These are phyloP conservation scores for Prorops nasuta DNA, from an alignment of 1,140 invertebrate genomes.

Conservation along the genomic window DNA sequence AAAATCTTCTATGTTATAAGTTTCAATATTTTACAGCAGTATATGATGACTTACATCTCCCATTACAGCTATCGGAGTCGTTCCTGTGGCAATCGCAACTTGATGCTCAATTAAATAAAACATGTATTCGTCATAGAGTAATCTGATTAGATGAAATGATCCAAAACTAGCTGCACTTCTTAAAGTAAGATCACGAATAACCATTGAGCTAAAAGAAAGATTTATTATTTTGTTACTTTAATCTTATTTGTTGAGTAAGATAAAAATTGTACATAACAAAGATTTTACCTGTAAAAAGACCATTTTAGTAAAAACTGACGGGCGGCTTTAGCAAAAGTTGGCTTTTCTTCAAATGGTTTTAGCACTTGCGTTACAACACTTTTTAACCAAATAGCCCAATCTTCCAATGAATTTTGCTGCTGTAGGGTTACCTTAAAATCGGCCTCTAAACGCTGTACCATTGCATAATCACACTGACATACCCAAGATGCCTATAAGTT, in stretches of 20 bases:
- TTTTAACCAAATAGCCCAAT: conserved; percentile 97
- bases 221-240: conserved; percentile 2
- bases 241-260: not conserved
- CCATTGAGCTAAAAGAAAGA: conserved; percentile 78
- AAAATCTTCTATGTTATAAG: not conserved
- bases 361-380: conserved; percentile 84
- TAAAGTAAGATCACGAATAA: conserved; percentile 91
- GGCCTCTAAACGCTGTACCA: conserved; percentile 84
- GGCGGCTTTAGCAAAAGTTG: conserved; percentile 86
- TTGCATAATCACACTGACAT: conserved; percentile 87
- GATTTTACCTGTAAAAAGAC: conserved; percentile 90
- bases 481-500: conserved; percentile 85
- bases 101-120: conserved; percentile 97
- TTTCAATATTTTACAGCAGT: not conserved
- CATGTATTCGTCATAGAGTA: conserved; percentile 99
- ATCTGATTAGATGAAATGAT: conserved; percentile 95
- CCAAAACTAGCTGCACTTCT: conserved; percentile 97
- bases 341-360: conserved; percentile 81
- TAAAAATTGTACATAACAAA: not conserved
- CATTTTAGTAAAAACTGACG: conserved; percentile 96
- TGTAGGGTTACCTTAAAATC: conserved; percentile 94
- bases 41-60: conserved; percentile 64
- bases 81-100: conserved; percentile 85
- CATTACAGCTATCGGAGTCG: conserved; percentile 94
- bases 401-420: conserved; percentile 90